These are phyloP conservation scores for Graptemys geographica DNA, from an alignment of 2,797 vertebrate genomes.

Conservation along the genomic window DNA sequence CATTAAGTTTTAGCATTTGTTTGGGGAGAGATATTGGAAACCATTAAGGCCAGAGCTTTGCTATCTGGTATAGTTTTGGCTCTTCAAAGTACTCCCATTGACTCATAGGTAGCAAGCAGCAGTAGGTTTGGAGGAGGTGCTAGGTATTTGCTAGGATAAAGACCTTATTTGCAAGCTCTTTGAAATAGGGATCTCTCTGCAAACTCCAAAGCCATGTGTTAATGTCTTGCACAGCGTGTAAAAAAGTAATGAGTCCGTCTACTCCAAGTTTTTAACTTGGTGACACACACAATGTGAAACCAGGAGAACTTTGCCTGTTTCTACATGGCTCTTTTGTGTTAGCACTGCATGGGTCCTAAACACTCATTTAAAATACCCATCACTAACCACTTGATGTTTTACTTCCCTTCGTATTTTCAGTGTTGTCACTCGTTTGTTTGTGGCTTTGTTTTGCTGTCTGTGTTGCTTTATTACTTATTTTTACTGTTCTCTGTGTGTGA, in stretches of 20 bases:
- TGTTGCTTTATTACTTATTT: background rate
- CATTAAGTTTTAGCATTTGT: background rate
- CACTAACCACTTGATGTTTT: background rate
- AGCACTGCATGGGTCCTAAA: background rate
- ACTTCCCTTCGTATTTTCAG: background rate
- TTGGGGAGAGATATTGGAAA: background rate
- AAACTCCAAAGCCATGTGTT: background rate
- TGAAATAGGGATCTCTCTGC: background rate
- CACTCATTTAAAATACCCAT: background rate
- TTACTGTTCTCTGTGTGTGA: background rate
- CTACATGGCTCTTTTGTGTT: background rate
- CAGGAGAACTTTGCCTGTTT: background rate
- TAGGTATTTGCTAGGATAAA: background rate
- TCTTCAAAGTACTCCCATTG: fast-evolving
- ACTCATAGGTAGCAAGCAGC: background rate
- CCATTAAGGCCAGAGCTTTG: background rate
- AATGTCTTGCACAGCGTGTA: background rate
- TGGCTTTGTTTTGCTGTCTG: too few relatives aligned
- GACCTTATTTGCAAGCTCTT: background rate
- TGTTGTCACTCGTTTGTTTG: background rate
- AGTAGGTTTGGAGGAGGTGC: background rate
- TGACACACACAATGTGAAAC: background rate
- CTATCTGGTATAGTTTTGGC: background rate
- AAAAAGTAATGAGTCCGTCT: background rate
- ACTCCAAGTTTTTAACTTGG: background rate